Conservation (phyloP, 2,888 invertebrate species). For the Cryptocephalus moraei region DNA sequence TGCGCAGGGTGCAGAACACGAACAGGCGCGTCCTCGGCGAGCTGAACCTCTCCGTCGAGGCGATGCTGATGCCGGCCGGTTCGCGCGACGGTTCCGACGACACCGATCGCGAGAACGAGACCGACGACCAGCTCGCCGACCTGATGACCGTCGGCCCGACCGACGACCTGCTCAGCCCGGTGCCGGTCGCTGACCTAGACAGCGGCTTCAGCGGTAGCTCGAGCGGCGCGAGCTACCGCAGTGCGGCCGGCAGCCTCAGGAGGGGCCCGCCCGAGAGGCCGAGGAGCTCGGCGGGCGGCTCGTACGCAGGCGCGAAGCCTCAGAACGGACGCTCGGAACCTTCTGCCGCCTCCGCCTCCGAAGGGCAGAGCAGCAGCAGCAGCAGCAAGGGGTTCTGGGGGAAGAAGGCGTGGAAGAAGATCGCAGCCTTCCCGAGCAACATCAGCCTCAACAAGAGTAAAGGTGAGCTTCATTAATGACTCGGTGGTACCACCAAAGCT, state of each 20-base stretch:
- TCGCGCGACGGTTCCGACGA: slow-evolving; percentile 47
- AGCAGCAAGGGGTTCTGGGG: slow-evolving; percentile 54
- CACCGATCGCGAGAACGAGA: slow-evolving; percentile 51
- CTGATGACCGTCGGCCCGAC: slow-evolving; percentile 56
- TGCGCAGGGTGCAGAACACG: slow-evolving; percentile 70
- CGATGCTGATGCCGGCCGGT: slow-evolving; percentile 80
- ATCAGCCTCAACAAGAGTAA: slow-evolving; percentile 57
- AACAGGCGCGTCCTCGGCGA: slow-evolving; percentile 77
- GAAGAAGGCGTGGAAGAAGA: slow-evolving; percentile 69
- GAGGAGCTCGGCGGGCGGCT: slow-evolving; percentile 34
- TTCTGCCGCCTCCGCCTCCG: slow-evolving; percentile 21
- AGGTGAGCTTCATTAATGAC: slow-evolving; percentile 40
- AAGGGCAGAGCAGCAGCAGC: slow-evolving; percentile 5
- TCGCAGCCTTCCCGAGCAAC: slow-evolving; percentile 63
- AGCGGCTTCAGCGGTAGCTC: slow-evolving; percentile 78
- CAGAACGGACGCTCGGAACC: not conserved
- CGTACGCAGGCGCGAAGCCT: not conserved
- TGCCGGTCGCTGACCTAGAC: slow-evolving; percentile 55
- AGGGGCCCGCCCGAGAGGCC: slow-evolving; percentile 28
- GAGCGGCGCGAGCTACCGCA: slow-evolving; percentile 65
- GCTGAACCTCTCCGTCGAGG: slow-evolving; percentile 75
- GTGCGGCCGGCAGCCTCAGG: slow-evolving; percentile 54
- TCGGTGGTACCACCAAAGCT: too few species aligned
- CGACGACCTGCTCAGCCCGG: slow-evolving; percentile 61
- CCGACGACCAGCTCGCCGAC: slow-evolving; percentile 53